These are phyloP conservation scores for Trachurus trachurus DNA, from an alignment of 2,797 vertebrate species.

Conservation along the genomic window DNA sequence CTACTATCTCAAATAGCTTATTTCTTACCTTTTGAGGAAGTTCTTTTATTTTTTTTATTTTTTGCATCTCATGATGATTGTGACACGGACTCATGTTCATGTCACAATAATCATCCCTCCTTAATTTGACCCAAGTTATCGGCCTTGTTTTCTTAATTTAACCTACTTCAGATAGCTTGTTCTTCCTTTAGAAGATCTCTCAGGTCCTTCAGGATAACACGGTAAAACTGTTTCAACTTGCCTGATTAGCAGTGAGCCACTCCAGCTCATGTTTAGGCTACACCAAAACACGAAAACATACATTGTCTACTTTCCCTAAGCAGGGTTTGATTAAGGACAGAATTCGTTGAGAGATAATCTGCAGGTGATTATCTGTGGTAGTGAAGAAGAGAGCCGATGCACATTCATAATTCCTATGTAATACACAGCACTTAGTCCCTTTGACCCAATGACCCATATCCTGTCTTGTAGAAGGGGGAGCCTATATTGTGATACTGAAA, in stretches of 20 bases:
- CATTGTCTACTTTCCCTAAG: conserved; percentile 66
- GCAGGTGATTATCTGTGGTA: conserved; percentile 73
- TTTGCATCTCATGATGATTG: no score
- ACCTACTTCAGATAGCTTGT: conserved; percentile 33
- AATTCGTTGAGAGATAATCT: conserved; percentile 72
- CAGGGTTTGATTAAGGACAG: conserved; percentile 72
- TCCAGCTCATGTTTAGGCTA: conserved; percentile 45
- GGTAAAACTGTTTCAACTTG: conserved; percentile 18
- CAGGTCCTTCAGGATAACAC: conserved; percentile 13
- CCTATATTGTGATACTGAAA: conserved; percentile 77
- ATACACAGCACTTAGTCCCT: conserved; percentile 74
- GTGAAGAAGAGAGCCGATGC: conserved; percentile 36
- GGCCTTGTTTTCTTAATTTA: conserved; percentile 38
- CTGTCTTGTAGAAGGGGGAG: conserved; percentile 73
- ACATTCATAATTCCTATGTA: conserved; percentile 80
- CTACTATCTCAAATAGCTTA: no score
- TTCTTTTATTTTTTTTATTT: no score
- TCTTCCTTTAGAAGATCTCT: conserved; percentile 23
- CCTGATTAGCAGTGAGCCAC: conserved; percentile 50
- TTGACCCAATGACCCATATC: conserved; percentile 85
- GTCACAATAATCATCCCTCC: conserved; percentile 27
- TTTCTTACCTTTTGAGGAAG: no score
- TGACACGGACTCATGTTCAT: neutral
- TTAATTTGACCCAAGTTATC: conserved; percentile 32
- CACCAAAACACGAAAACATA: conserved; percentile 59